Evolutionary conservation across 2,888 invertebrate species (phyloP), one percentile per base, ranked within the genome.

Genomic region (Lepidochrysops patricia): DNA sequence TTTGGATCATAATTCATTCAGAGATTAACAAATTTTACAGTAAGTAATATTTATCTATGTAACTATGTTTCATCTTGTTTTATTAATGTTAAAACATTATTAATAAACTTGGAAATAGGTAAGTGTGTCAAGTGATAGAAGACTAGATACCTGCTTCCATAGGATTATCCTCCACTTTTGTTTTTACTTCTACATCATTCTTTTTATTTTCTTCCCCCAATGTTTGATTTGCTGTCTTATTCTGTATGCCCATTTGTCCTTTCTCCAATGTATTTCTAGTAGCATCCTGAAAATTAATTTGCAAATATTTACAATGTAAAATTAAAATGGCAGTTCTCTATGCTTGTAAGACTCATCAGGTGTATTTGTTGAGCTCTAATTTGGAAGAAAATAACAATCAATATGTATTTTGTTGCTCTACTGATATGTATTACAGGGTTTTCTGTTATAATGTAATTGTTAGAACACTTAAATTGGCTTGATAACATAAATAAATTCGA

Each of bases 91-190:
- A 52, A 15, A 15, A 29, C 4, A 54, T 29, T 19, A 7, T 43
- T 7, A 37, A 37, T 15, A 43, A 19, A 9, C 43, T 43, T 43
- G 7, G 0, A 43, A 43, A 19, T 43, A 37, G 2, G 15, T 6
- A 37, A 13, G 13, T 19, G 19, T 43, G 43, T 43, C 19, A 43
- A 29, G n/a, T n/a, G n/a, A 43, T 19, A 27, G 7, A 54, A 54
- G 15, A 15, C n/a, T 27, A 37, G 12, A 35, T 74, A 86, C 87
- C 87, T 79, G 77, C 75, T 69, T 87, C 84, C 70, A 84, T 73
- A 66, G 72, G 73, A 72, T 78, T 79, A 61, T 76, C 75, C 70
- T 79, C 70, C 66, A 71, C 69, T 71, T 75, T 77, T 56, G 64
- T 52, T 68, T 69, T 68, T 67, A 77, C 72, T 64, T 72, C 74